Conservation (phyloP, 2,888 invertebrate genomes). For the Mechanitis messenoides region DNA sequence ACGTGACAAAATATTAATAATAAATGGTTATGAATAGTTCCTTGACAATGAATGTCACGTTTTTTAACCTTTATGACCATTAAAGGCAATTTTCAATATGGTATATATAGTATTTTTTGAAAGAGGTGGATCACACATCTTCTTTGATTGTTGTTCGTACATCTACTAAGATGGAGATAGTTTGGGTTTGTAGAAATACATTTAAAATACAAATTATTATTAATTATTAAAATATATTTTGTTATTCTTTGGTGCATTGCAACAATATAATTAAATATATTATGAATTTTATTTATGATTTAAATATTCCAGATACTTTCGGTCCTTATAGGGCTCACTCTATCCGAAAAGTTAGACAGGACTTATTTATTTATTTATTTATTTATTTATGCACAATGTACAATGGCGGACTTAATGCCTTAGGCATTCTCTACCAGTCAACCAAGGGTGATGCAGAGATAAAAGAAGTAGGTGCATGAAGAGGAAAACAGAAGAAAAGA, state of each 20-base stretch:
- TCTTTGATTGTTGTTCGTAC: conserved; percentile 42
- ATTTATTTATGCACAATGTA: no score
- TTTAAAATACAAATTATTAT: not conserved
- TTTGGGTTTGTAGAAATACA: not conserved
- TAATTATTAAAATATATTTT: no score
- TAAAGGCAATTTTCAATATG: conserved; percentile 48
- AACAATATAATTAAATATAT: no score
- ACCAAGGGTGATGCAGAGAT: no score
- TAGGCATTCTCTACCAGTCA: no score
- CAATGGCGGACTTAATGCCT: no score
- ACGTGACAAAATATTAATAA: conserved; percentile 22
- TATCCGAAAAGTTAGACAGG: conserved; percentile 52
- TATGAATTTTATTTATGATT: conserved; percentile 8
- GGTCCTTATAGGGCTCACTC: conserved; percentile 39
- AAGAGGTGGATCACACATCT: conserved; percentile 48
- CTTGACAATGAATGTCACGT: conserved; percentile 67
- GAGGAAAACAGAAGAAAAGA: no score
- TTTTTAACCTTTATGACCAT: conserved; percentile 41
- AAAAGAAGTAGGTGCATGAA: no score
- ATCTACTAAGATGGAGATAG: conserved; percentile 48
- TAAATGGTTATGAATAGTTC: conserved; percentile 18
- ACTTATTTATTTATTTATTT: no score
- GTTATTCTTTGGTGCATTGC: conserved; percentile 41
- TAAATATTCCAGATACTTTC: conserved; percentile 47
- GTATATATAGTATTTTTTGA: conserved; percentile 61